Conservation (phyloP, 2,797 vertebrate species). For the Malurus splendens region DNA sequence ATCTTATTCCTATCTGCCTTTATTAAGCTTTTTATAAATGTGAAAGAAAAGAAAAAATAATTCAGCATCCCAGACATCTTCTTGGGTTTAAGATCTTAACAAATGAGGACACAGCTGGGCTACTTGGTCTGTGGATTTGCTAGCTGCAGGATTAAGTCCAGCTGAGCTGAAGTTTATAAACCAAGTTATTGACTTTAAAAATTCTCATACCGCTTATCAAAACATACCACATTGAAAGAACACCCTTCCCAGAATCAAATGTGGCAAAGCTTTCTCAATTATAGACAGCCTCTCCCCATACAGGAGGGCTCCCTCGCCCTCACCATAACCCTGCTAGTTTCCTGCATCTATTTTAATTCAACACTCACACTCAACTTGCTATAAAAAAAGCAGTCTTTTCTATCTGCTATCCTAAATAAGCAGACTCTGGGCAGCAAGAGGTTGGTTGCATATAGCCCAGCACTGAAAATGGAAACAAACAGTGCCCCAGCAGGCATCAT, state of each 20-base stretch:
- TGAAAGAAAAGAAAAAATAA: neutral
- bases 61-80: slow-evolving; percentile 14
- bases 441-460: neutral
- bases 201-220: slow-evolving; percentile 60
- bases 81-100: slow-evolving; percentile 61
- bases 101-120: slow-evolving; percentile 61
- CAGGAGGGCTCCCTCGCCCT: neutral
- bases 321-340: neutral
- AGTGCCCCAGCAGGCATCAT: neutral
- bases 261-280: slow-evolving; percentile 49
- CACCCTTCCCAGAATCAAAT: slow-evolving; percentile 37
- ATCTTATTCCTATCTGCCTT: slow-evolving; percentile 25
- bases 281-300: slow-evolving; percentile 20
- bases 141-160: slow-evolving; percentile 58
- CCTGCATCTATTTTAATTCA: slow-evolving; percentile 50
- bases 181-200: slow-evolving; percentile 61
- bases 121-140: slow-evolving; percentile 57
- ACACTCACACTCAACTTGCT: slow-evolving; percentile 19
- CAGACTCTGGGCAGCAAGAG: neutral
- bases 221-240: slow-evolving; percentile 55
- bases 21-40: slow-evolving; percentile 39
- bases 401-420: slow-evolving; percentile 24
- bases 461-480: neutral
- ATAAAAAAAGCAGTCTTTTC: slow-evolving; percentile 29
- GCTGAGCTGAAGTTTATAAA: slow-evolving; percentile 61